These are phyloP conservation scores for Melikaiella ostensackeni DNA, from an alignment of 2,888 invertebrate genomes.

Conservation along the genomic window DNA sequence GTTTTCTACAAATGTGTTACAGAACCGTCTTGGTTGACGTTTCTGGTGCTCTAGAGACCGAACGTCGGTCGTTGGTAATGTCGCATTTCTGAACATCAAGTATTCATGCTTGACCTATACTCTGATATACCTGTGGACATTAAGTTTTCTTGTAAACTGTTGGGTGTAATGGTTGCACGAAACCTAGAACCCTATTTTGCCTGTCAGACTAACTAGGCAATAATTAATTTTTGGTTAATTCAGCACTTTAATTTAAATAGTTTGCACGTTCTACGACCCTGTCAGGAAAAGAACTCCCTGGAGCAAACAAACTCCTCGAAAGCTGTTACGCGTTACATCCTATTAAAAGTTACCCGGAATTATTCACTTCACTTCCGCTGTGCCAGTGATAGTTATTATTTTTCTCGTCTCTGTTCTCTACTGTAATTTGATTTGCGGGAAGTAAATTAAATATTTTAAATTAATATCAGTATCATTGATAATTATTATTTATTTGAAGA, in stretches of 20 bases:
- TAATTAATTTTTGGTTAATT: constrained; percentile 48
- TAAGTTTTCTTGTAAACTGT: constrained; percentile 6
- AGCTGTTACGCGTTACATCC: constrained; percentile 36
- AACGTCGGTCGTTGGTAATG: constrained; percentile 68
- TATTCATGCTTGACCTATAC: constrained; percentile 71
- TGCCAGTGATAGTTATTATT: constrained; percentile 34
- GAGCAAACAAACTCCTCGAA: constrained; percentile 37
- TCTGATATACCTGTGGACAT: constrained; percentile 42
- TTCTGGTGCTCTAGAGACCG: constrained; percentile 58
- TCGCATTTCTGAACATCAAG: constrained; percentile 64
- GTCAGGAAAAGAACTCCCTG: constrained; percentile 43
- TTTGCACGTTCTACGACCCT: constrained; percentile 31
- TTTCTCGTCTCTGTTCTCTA: neutral
- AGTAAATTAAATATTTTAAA: neutral
- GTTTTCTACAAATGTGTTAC: constrained; percentile 5
- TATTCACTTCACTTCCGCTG: constrained; percentile 22
- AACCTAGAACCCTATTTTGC: constrained; percentile 46
- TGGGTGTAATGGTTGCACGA: constrained; percentile 40
- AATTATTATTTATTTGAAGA: neutral
- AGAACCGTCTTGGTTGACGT: constrained; percentile 47
- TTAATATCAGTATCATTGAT: neutral
- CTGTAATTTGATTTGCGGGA: neutral
- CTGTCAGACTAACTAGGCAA: constrained; percentile 35
- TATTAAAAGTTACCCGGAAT: constrained; percentile 31
- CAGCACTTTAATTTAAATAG: constrained; percentile 41